A percentile compares a stretch with the other conserved stretches of the same genome.
phyloP scores from a whole-genome alignment of 2,888 invertebrate species.

The Dasypogon diadema region DNA sequence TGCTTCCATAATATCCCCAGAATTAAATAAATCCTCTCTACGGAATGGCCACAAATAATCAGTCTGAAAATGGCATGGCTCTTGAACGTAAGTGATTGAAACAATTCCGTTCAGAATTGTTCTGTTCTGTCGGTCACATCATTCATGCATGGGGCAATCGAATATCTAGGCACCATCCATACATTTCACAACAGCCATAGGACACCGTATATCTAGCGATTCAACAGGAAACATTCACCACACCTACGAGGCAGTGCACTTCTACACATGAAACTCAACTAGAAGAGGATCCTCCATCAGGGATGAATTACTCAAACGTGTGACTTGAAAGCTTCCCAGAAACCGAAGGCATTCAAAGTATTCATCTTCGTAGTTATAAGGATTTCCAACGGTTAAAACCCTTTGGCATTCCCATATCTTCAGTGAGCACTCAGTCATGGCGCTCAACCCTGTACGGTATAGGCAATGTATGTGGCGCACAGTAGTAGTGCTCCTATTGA shows the following conservation, averaged over 20 bases:
- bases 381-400: conserved; percentile 41
- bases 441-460: not conserved
- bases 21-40: no score
- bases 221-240: conserved; percentile 14
- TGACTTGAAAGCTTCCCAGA: conserved; percentile 35
- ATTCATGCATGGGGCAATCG: conserved; percentile 22
- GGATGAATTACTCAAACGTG: conserved; percentile 20
- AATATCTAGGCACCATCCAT: not conserved
- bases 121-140: conserved; percentile 6
- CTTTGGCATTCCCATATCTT: conserved; percentile 35
- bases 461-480: not conserved
- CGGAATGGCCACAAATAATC: no score
- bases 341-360: conserved; percentile 22
- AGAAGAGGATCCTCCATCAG: conserved; percentile 32
- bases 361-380: conserved; percentile 43
- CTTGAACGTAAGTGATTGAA: not conserved
- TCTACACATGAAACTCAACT: not conserved
- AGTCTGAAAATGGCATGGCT: no score
- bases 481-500: conserved; percentile 22
- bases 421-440: conserved; percentile 35
- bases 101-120: conserved; percentile 9
- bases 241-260: not conserved
- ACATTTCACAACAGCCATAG: not conserved
- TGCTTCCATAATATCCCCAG: no score
- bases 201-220: conserved; percentile 9